phyloP scores from a whole-genome alignment of 2,888 invertebrate species.

The Mactromeris polynyma region DNA sequence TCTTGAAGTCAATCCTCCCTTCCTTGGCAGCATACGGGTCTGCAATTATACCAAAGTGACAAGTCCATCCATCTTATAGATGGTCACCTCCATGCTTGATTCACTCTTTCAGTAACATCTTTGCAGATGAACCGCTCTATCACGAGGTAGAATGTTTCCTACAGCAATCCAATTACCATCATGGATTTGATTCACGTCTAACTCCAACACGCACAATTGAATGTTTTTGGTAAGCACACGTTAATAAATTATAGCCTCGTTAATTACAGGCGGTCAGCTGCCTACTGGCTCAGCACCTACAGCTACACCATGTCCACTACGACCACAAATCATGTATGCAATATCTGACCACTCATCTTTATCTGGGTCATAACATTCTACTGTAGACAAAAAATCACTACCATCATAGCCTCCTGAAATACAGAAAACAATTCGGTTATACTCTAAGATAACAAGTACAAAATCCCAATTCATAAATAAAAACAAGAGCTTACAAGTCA shows the following conservation, averaged over 20 bases:
- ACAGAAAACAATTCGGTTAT: slow-evolving; percentile 18
- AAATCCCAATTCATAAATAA: no score
- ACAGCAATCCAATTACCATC: neutral
- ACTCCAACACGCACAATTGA: neutral
- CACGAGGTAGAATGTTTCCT: neutral
- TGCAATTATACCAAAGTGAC: neutral
- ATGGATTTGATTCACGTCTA: neutral
- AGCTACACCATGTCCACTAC: slow-evolving; percentile 97
- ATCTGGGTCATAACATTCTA: slow-evolving; percentile 95
- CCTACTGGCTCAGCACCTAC: slow-evolving; percentile 90
- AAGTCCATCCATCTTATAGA: neutral
- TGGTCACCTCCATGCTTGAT: neutral
- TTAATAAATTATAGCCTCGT: neutral
- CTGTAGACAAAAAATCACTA: slow-evolving; percentile 93
- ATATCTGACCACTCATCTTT: slow-evolving; percentile 93
- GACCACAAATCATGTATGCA: slow-evolving; percentile 93
- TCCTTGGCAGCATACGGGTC: neutral
- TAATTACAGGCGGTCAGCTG: neutral
- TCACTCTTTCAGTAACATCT: neutral
- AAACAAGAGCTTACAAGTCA: no score
- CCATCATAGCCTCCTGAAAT: slow-evolving; percentile 95
- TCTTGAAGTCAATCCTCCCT: neutral
- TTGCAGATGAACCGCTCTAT: neutral
- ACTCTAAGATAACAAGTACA: no score
- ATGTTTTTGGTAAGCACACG: neutral